These are phyloP conservation scores for Cylas formicarius DNA, from an alignment of 1,140 invertebrate species.

Conservation along the genomic window DNA sequence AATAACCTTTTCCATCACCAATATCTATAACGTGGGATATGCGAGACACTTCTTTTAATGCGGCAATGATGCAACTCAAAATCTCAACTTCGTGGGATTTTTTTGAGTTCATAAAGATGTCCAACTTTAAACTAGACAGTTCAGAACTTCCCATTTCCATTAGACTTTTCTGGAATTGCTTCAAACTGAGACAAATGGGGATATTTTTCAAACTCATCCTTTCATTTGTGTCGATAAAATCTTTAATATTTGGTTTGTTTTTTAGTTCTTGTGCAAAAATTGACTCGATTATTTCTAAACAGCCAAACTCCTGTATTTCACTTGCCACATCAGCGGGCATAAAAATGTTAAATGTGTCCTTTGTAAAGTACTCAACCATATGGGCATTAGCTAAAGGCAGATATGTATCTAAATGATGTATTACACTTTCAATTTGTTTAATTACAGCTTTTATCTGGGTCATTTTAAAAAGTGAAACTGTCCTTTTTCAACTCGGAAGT, in stretches of 20 bases:
- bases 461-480: constrained; percentile 45
- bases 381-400: constrained; percentile 65
- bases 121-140: constrained; percentile 31
- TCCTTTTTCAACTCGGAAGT: constrained; percentile 46
- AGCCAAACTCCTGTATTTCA: constrained; percentile 45
- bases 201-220: constrained; percentile 40
- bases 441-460: constrained; percentile 19
- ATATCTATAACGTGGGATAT: constrained; percentile 63
- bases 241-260: constrained; percentile 20
- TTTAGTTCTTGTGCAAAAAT: constrained; percentile 39
- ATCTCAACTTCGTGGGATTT: constrained; percentile 75
- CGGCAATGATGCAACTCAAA: constrained; percentile 41
- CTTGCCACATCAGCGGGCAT: constrained; percentile 49
- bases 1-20: constrained; percentile 80
- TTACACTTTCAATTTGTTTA: constrained; percentile 47
- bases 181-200: constrained; percentile 40
- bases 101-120: constrained; percentile 69
- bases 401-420: constrained; percentile 51
- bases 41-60: constrained; percentile 36
- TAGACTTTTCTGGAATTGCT: constrained; percentile 42
- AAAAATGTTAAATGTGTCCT: constrained; percentile 57
- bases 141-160: constrained; percentile 31
- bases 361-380: constrained; percentile 71
- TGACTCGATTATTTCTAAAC: constrained; percentile 39
- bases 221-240: constrained; percentile 36